Evolutionary conservation across 2,888 invertebrate species (phyloP).

Genomic region (Eretmocerus hayati): DNA sequence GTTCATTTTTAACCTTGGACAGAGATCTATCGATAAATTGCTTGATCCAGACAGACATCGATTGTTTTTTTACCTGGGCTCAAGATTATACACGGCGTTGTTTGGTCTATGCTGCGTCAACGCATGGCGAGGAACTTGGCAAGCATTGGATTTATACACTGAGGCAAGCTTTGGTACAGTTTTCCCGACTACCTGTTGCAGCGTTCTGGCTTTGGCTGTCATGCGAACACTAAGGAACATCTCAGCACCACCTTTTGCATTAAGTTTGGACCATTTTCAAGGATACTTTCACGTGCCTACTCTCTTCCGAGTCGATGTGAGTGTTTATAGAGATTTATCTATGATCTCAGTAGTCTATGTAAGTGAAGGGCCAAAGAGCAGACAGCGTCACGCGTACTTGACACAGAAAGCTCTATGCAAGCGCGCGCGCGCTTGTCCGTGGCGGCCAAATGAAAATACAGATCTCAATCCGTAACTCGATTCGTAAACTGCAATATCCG

Average conservation of each 20-base stretch:
- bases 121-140: slow-evolving; percentile 84
- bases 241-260: slow-evolving; percentile 73
- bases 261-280: slow-evolving; percentile 65
- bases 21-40: slow-evolving; percentile 51
- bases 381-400: slow-evolving; percentile 14
- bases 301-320: slow-evolving; percentile 65
- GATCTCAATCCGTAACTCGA: slow-evolving; percentile 17
- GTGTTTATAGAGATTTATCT: slow-evolving; percentile 1
- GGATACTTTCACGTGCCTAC: slow-evolving; percentile 81
- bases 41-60: slow-evolving; percentile 64
- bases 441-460: slow-evolving; percentile 16
- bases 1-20: slow-evolving; percentile 61
- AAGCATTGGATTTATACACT: slow-evolving; percentile 65
- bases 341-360: background rate
- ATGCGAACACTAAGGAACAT: slow-evolving; percentile 71
- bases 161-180: slow-evolving; percentile 54
- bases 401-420: slow-evolving; percentile 21
- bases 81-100: slow-evolving; percentile 66
- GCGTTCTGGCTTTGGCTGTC: slow-evolving; percentile 61
- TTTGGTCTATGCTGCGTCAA: slow-evolving; percentile 79
- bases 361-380: background rate
- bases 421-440: background rate
- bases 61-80: slow-evolving; percentile 61
- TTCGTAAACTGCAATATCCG: slow-evolving; percentile 17
- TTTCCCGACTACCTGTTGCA: slow-evolving; percentile 58